Conservation (phyloP, 2,113 vertebrate genomes). For the Podilymbus podiceps region DNA sequence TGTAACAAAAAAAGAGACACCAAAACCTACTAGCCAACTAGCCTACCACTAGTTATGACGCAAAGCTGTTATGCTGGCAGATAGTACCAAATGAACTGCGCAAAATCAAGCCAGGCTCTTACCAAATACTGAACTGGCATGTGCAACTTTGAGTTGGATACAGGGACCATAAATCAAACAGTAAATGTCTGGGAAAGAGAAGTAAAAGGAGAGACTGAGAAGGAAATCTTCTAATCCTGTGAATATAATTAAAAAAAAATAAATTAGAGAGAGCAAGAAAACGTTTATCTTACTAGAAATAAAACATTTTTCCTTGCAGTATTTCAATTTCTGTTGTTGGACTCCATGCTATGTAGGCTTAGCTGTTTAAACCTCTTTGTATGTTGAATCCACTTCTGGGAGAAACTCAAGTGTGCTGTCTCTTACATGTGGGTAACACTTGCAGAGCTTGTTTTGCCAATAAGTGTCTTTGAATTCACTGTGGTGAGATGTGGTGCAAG, state of each 20-base stretch:
- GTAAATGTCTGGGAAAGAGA: neutral
- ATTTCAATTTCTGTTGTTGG: neutral
- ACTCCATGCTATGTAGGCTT: neutral
- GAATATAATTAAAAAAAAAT: neutral
- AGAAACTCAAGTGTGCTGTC: neutral
- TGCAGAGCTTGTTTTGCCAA: constrained; percentile 52
- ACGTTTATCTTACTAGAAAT: neutral
- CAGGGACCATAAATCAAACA: neutral
- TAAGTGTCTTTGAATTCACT: constrained; percentile 38
- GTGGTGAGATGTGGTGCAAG: constrained; percentile 10
- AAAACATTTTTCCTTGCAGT: neutral
- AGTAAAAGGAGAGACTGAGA: neutral
- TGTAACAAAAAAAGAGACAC: neutral
- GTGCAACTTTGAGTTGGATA: neutral
- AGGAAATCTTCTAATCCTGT: neutral
- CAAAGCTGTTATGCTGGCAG: neutral
- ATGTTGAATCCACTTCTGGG: neutral
- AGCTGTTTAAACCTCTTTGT: neutral
- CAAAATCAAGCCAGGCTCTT: neutral
- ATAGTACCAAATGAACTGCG: neutral
- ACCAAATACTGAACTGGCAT: neutral
- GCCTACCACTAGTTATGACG: neutral
- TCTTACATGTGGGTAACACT: constrained; percentile 47
- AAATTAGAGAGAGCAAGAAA: neutral
- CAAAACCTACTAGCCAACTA: neutral